These are phyloP conservation scores for Xiphophorus hellerii DNA, from an alignment of 2,113 vertebrate genomes.

Conservation along the genomic window DNA sequence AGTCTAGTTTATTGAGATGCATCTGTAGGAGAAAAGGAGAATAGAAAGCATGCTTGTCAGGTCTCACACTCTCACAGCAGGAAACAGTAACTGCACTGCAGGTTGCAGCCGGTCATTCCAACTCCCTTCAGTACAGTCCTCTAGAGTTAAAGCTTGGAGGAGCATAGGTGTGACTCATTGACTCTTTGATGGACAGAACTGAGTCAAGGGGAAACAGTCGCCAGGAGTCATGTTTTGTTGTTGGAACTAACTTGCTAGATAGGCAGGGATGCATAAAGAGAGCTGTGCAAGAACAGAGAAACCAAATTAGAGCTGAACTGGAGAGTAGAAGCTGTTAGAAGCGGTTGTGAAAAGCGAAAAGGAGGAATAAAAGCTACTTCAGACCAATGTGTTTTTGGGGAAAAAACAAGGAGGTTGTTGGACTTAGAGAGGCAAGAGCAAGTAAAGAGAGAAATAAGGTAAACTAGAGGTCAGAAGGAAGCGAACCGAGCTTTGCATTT, in stretches of 20 bases:
- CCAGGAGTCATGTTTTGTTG: slow-evolving; percentile 12
- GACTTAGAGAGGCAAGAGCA: neutral
- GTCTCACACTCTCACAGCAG: slow-evolving; percentile 4
- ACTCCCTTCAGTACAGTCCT: slow-evolving; percentile 30
- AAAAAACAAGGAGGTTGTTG: neutral
- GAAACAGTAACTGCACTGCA: slow-evolving; percentile 50
- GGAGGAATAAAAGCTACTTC: slow-evolving; percentile 1
- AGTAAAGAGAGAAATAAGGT: slow-evolving; percentile 1
- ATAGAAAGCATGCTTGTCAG: neutral
- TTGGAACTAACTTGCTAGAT: slow-evolving; percentile 11
- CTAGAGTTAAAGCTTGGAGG: slow-evolving; percentile 19
- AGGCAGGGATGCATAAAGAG: slow-evolving; percentile 7
- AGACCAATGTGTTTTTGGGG: neutral
- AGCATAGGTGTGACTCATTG: slow-evolving; percentile 42
- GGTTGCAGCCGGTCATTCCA: slow-evolving; percentile 54
- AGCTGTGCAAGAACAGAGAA: neutral
- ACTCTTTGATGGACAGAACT: slow-evolving; percentile 37
- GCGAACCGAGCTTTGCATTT: slow-evolving; percentile 24
- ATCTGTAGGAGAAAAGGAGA: too few species aligned
- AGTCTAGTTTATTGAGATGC: too few species aligned
- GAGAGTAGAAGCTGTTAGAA: neutral
- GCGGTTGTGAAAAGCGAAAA: neutral
- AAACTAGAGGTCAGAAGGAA: slow-evolving; percentile 30
- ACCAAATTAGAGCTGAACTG: neutral
- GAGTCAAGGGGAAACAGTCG: slow-evolving; percentile 1